Evolutionary conservation across 2,113 vertebrate species (phyloP), one percentile per base, ranked within the genome.

Genomic region (Mustela lutreola): DNA sequence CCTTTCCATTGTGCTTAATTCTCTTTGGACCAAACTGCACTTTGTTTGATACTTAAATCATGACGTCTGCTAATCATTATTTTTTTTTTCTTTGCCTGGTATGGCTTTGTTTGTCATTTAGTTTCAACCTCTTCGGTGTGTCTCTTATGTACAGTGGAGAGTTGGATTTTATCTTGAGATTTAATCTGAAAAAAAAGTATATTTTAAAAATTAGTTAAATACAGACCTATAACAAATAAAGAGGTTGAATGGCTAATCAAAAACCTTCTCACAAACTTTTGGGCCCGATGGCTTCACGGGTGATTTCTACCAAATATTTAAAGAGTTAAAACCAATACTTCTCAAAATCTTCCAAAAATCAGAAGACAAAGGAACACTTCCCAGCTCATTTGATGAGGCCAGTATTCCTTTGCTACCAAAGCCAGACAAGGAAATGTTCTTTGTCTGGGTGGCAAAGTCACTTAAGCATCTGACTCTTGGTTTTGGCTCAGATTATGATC

Each of bases 91-190:
- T 88, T 60, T 96, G 53, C 36, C 71, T 56, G 24, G 33, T 16
- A 39, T 75, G 28, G 5, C 53, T 88, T 82, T 79, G 45, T 26
- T 63, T 63, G 31, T 39, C 48, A 24, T 70, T 78, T 78, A n/a
- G 11, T 58, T 80, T 36, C 58, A 76, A 7, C 42, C 14, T 94
- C 81, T 88, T 86, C 9, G 42, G 56, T n/a, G 6, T 83, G 9
- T 50, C 84, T 83, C 80, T 73, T 73, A 24, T 11, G 80, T 53
- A 39, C 22, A 36, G 21, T 53, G 11, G 87, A 90, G 70, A 45
- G n/a, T 48, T 84, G 42, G 63, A 71, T 93, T 94, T 83, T 56
- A 82, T 92, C 87, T 90, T 31, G 2, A 65, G 45, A 80, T 53
- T 76, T 81, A 90, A 90, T 71, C 28, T 92, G n/a, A 91, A 92